Percentiles rank a stretch among this genome's conserved stretches.
Conservation (phyloP, 2,888 invertebrate genomes). For the Cremastinae sp. region DNA sequence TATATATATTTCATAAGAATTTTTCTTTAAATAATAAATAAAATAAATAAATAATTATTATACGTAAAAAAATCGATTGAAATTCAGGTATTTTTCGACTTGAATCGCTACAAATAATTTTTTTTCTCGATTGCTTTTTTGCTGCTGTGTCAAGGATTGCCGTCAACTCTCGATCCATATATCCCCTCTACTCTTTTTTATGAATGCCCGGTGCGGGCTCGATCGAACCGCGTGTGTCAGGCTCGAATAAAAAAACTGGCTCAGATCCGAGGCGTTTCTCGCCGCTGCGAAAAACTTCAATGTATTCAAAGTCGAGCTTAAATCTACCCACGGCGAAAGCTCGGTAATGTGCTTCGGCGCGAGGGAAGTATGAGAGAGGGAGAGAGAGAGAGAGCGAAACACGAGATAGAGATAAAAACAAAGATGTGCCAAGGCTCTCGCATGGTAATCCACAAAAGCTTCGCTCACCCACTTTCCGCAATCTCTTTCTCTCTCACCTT, state of each 20-base stretch:
- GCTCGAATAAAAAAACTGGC: conserved; percentile 6
- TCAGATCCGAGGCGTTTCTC: background rate
- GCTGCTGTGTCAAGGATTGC: conserved; percentile 10
- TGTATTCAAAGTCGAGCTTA: conserved; percentile 59
- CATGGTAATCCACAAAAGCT: conserved; percentile 46
- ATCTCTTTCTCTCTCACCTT: background rate
- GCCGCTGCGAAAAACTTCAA: conserved; percentile 22
- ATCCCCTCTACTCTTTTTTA: conserved; percentile 19
- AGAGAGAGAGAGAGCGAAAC: conserved; percentile 15
- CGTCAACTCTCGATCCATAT: conserved; percentile 17
- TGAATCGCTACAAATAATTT: too few relatives aligned
- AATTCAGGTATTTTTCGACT: too few relatives aligned
- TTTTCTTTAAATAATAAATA: too few relatives aligned
- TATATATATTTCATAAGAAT: too few relatives aligned
- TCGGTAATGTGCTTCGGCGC: conserved; percentile 33
- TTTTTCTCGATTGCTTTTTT: too few relatives aligned
- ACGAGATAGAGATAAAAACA: conserved; percentile 2
- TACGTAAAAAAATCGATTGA: too few relatives aligned
- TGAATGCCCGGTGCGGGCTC: background rate
- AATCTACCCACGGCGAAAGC: conserved; percentile 54
- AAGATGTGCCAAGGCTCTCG: conserved; percentile 30
- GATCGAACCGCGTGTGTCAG: conserved; percentile 34
- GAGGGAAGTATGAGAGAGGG: background rate
- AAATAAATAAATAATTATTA: too few relatives aligned
- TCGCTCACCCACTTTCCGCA: conserved; percentile 11